Evolutionary conservation across 2,888 invertebrate genomes (phyloP).

Genomic region (Rhingia campestris): DNA sequence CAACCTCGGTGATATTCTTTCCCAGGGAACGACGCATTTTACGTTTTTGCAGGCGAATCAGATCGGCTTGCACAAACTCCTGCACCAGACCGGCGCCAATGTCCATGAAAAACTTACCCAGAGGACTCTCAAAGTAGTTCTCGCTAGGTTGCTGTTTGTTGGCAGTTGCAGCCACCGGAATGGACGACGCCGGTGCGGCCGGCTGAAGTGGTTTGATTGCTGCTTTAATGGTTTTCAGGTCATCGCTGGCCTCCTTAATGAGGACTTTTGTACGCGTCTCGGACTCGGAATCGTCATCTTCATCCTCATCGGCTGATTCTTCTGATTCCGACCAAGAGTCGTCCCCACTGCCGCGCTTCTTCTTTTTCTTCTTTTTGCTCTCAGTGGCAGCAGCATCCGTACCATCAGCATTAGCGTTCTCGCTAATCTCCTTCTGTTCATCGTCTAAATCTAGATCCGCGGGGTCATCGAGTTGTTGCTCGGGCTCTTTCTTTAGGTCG

Average conservation of each 20-base stretch:
- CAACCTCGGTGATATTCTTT: slow-evolving; percentile 85
- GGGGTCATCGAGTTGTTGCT: slow-evolving; percentile 84
- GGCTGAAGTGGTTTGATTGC: slow-evolving; percentile 83
- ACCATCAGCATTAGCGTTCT: slow-evolving; percentile 21
- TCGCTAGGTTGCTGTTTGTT: slow-evolving; percentile 83
- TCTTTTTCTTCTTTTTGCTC: slow-evolving; percentile 82
- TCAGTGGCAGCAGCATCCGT: slow-evolving; percentile 78
- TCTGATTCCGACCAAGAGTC: slow-evolving; percentile 86
- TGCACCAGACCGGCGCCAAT: slow-evolving; percentile 95
- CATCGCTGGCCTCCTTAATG: slow-evolving; percentile 84
- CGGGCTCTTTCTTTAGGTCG: slow-evolving; percentile 83
- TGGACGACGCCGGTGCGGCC: slow-evolving; percentile 76
- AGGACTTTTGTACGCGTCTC: slow-evolving; percentile 83
- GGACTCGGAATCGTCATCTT: slow-evolving; percentile 83
- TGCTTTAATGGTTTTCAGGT: slow-evolving; percentile 84
- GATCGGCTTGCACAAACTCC: slow-evolving; percentile 96
- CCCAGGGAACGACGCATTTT: slow-evolving; percentile 87
- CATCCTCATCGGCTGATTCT: slow-evolving; percentile 83
- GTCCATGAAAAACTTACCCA: slow-evolving; percentile 95
- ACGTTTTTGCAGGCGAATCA: slow-evolving; percentile 92
- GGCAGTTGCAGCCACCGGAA: slow-evolving; percentile 78
- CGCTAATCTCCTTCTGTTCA: slow-evolving; percentile 76
- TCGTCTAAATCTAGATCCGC: slow-evolving; percentile 83
- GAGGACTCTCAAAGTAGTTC: slow-evolving; percentile 92
- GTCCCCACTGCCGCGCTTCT: slow-evolving; percentile 82